Base-by-base conservation (phyloP, 2,888 invertebrate species). In the Crematogaster levior region DNA sequence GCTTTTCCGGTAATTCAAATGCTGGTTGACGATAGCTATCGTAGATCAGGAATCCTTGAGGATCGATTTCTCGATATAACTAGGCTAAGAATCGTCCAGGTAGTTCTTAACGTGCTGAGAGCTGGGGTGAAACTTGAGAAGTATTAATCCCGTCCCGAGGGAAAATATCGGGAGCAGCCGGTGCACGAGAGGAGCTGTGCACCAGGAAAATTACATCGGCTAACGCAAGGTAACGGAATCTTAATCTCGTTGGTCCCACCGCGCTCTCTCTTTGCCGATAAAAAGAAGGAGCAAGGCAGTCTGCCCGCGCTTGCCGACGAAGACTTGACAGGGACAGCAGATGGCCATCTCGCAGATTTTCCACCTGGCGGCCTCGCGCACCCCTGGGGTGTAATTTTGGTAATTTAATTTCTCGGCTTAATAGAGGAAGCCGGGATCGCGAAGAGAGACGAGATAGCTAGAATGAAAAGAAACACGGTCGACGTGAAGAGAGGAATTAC, bases 381-480 rank as follows among this genome's bases (percentile, higher is more conserved):
- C 88, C 89, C 88, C 84, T 87, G 72, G 90, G 91, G 85, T 90
- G 86, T 90, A 91, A 92, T 92, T 92, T 88, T 90, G 87, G 90
- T 91, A 89, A 92, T 92, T 91, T 91, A 91, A 92, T 92, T 91
- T 88, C 79, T 84, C 70, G 74, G 75, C 86, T 91, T 91, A 91
- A 92, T 90, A 86, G 88, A 83, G 82, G 85, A 79, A 66, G 75
- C 34, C 51, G 66, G 48, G 27, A 65, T 65, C 65, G 40, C 15
- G 40, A n/a, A n/a, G 40, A 40, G 27, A 56, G 46, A 77, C 43
- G 61, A 68, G 63, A 48, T 68, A 61, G 80, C 63, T 40, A 70
- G 12, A 60, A 68, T 18, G 80, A 53, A 70, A 82, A 70, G 43
- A 82, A 82, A 65, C 34, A 40, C 27, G 43, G 40, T 56, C 21